Base-by-base conservation (phyloP, 2,888 invertebrate genomes). In the Amphiduros pacificus region DNA sequence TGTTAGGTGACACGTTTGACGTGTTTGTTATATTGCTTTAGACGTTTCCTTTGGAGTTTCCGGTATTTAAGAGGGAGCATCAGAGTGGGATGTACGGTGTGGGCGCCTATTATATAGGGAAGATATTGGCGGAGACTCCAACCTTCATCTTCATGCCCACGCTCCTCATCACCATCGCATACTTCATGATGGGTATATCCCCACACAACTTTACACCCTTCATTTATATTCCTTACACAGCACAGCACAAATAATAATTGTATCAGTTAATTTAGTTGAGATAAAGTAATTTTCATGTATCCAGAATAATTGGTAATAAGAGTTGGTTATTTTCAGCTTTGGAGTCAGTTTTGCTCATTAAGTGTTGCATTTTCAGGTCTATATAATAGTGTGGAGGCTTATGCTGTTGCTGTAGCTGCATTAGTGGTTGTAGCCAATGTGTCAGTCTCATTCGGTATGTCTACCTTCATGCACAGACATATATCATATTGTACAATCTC, bases 101-200 rank as follows among this genome's bases (percentile, higher is more conserved):
- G 1, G 72, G 74, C 57, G 65, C 72, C 3, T 79, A 78, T 60
- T 79, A 71, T 60, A 20, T 78, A 0, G 64, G 71, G 28, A 78
- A 77, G 68, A 66, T 67, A 11, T 20, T 76, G 2, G 73, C 75
- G 24, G 78, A 79, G 71, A 76, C 92, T 0, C 96, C 96, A 0
- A 87, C 94, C 50, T 94, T 94, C 77, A 86, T 92, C 0, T 86
- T 89, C 5, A 88, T 94, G 41, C 94, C 96, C 0, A 77, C 92
- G 9, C 84, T 94, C 2, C 95, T 94, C 82, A 90, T 90, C 0
- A 84, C 88, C 1, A 88, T 94, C 59, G 88, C 89, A 1, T 97
- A 97, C 84, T 96, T 90, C 78, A 89, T 94, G 89, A 89, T 94
- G 52, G 94, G 95, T 0, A 84, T 20, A 4, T n/a, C n/a, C n/a